These are phyloP conservation scores for Heliconius ethilla DNA, from an alignment of 2,888 invertebrate species.

Conservation along the genomic window DNA sequence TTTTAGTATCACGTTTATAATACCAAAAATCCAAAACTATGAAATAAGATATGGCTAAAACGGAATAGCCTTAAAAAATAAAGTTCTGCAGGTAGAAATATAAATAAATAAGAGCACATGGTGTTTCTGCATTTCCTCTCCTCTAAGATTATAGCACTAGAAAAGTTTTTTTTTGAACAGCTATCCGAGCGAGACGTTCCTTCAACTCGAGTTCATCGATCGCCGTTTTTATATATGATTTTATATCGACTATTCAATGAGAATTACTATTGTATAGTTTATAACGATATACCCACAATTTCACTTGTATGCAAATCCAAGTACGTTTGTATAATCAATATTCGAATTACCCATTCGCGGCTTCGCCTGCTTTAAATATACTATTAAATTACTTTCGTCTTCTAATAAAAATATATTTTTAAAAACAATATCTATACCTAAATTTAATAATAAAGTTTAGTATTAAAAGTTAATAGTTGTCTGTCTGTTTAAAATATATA, in stretches of 20 bases:
- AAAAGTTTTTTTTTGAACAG: constrained; percentile 50
- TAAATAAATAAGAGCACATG: constrained; percentile 11
- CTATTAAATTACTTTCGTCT: too few relatives aligned
- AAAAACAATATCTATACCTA: too few relatives aligned
- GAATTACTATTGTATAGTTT: constrained; percentile 30
- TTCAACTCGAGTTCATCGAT: constrained; percentile 76
- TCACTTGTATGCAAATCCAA: constrained; percentile 12
- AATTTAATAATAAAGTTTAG: too few relatives aligned
- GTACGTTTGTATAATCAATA: not conserved
- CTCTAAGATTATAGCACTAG: constrained; percentile 11
- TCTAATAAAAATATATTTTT: too few relatives aligned
- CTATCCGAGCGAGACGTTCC: constrained; percentile 73
- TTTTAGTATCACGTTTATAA: too few relatives aligned
- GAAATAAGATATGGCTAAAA: not conserved
- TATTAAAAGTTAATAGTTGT: too few relatives aligned
- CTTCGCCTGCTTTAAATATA: too few relatives aligned
- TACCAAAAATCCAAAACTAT: not conserved
- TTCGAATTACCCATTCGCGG: too few relatives aligned
- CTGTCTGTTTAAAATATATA: not conserved
- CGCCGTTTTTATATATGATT: constrained; percentile 60
- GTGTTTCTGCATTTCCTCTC: constrained; percentile 19
- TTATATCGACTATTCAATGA: constrained; percentile 39
- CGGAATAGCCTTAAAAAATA: not conserved
- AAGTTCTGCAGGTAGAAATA: not conserved
- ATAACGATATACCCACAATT: constrained; percentile 12